Evolutionary conservation across 2,888 invertebrate genomes (phyloP).

Genomic region (Hyposoter dolosus): DNA sequence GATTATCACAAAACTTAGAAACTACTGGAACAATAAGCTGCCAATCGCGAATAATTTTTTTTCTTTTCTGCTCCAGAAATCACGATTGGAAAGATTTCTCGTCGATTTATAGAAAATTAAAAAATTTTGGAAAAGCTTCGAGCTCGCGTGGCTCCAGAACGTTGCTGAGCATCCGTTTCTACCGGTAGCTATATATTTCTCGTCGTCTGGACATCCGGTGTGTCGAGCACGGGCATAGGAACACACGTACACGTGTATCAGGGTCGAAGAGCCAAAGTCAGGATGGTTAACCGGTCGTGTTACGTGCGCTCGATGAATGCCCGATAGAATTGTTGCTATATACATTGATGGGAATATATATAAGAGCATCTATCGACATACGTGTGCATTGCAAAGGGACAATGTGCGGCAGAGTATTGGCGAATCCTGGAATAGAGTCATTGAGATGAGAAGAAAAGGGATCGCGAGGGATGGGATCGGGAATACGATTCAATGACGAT

Average conservation of each 20-base stretch:
- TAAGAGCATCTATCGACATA: not conserved
- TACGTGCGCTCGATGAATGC: conserved; percentile 78
- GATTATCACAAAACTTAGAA: too few relatives aligned
- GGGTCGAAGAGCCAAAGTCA: conserved; percentile 53
- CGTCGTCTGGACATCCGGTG: conserved; percentile 52
- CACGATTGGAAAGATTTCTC: not conserved
- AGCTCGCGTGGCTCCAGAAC: conserved; percentile 53
- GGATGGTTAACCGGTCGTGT: conserved; percentile 72
- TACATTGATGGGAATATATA: conserved; percentile 11
- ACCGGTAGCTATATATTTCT: conserved; percentile 58
- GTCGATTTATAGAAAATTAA: not conserved
- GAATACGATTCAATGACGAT: conserved; percentile 77
- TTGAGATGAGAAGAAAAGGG: conserved; percentile 54
- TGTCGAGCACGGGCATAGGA: conserved; percentile 21
- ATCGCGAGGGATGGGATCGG: conserved; percentile 59
- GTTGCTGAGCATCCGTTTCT: conserved; percentile 32
- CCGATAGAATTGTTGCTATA: conserved; percentile 71
- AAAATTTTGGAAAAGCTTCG: conserved; percentile 10
- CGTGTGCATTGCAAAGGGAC: conserved; percentile 39
- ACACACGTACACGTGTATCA: conserved; percentile 10
- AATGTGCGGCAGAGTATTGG: conserved; percentile 46
- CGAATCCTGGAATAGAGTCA: conserved; percentile 74
- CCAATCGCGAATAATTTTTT: too few relatives aligned
- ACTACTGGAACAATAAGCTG: too few relatives aligned
- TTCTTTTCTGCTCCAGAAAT: not conserved